A percentile compares a stretch with the other conserved stretches of the same genome.
Conservation (phyloP, 2,888 invertebrate species). For the Mylabris sibirica region DNA sequence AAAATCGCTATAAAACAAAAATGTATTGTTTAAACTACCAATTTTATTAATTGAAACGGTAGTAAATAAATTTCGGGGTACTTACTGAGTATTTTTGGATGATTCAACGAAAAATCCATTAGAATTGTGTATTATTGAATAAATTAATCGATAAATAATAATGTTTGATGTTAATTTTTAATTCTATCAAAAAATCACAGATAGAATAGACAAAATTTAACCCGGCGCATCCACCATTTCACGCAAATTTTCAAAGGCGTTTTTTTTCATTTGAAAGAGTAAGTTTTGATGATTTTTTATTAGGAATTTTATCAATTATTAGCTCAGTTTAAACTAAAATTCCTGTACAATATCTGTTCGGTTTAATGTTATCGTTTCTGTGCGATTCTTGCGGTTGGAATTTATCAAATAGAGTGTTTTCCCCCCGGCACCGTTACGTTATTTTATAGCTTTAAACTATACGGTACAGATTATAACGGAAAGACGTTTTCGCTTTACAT, state of each 20-base stretch:
- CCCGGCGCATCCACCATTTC: constrained; percentile 8
- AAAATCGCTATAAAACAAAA: too few relatives aligned
- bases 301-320: too few relatives aligned
- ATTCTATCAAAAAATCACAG: neutral
- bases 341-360: neutral
- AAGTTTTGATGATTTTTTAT: neutral
- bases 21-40: neutral
- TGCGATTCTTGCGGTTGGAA: neutral
- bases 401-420: neutral
- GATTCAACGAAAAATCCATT: neutral
- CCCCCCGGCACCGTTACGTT: too few relatives aligned
- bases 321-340: neutral
- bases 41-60: neutral
- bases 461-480: too few relatives aligned
- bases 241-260: neutral
- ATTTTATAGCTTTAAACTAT: too few relatives aligned
- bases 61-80: neutral
- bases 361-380: neutral
- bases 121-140: neutral
- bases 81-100: neutral
- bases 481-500: too few relatives aligned
- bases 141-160: neutral
- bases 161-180: too few relatives aligned
- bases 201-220: neutral
- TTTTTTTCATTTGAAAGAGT: too few relatives aligned